Evolutionary conservation across 92 coral and sea anemone species (phyloP).

Genomic region (Phenganax stokvisi): DNA sequence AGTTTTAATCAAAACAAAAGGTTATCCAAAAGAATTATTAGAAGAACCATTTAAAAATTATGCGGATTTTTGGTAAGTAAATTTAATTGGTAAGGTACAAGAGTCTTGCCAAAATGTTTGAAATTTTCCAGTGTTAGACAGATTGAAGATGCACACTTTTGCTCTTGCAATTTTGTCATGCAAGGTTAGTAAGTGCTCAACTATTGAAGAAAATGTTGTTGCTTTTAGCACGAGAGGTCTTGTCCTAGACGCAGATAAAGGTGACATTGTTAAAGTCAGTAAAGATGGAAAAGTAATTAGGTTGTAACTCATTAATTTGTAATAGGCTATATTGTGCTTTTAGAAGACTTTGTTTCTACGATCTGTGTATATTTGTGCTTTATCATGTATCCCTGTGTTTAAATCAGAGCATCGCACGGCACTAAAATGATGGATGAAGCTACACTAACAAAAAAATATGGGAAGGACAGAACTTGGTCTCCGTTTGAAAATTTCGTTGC

Average conservation of each 20-base stretch:
- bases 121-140: no score
- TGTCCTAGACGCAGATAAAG: slow-evolving; percentile 67
- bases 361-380: no score
- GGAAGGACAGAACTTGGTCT: slow-evolving; percentile 60
- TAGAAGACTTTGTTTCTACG: no score
- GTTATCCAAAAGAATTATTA: slow-evolving; percentile 65
- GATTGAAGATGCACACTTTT: no score
- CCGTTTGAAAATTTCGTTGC: slow-evolving; percentile 37
- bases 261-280: slow-evolving; percentile 73
- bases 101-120: no score
- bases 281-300: slow-evolving; percentile 84
- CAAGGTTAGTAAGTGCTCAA: not conserved
- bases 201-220: not conserved
- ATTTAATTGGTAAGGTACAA: not conserved
- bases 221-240: slow-evolving; percentile 74
- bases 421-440: slow-evolving; percentile 61
- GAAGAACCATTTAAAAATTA: slow-evolving; percentile 60
- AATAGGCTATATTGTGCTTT: not conserved
- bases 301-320: slow-evolving; percentile 39
- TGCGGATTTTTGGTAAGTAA: slow-evolving; percentile 71
- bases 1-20: slow-evolving; percentile 62
- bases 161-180: no score
- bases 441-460: slow-evolving; percentile 64
- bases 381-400: no score
- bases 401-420: slow-evolving; percentile 84